Evolutionary conservation across 92 coral and sea anemone genomes (phyloP).

Genomic region (Epizoanthus illoricatus): DNA sequence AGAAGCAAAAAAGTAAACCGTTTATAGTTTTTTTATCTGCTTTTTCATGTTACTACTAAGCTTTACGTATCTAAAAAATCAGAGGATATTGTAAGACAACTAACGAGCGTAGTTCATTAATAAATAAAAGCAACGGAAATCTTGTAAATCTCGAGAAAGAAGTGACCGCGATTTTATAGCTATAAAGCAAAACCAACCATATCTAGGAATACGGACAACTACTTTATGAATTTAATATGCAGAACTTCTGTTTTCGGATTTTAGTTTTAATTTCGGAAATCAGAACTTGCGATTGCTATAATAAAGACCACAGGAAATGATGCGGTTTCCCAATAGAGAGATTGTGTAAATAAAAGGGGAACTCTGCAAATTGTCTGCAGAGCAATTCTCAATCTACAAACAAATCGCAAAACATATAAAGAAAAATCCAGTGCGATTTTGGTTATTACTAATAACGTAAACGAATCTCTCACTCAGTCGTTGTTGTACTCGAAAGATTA

Average conservation of each 20-base stretch:
- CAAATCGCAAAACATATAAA: slow-evolving; percentile 57
- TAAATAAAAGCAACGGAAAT: slow-evolving; percentile 40
- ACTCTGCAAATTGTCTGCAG: slow-evolving; percentile 46
- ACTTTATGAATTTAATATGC: slow-evolving; percentile 48
- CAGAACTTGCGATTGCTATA: slow-evolving; percentile 68
- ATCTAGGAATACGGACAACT: background rate
- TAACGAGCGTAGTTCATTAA: slow-evolving; percentile 40
- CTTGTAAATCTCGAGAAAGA: slow-evolving; percentile 15
- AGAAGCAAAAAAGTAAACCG: slow-evolving; percentile 24
- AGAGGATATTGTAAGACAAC: slow-evolving; percentile 19
- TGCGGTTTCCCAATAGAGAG: slow-evolving; percentile 55
- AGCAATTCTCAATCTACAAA: slow-evolving; percentile 64
- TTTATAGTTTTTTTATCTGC: background rate
- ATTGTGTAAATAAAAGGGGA: slow-evolving; percentile 56
- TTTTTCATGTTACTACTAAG: slow-evolving; percentile 1
- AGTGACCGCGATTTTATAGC: slow-evolving; percentile 6
- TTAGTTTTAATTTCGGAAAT: slow-evolving; percentile 71
- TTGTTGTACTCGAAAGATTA: slow-evolving; percentile 39
- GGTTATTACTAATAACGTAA: slow-evolving; percentile 51
- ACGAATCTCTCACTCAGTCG: slow-evolving; percentile 45
- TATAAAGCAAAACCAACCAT: slow-evolving; percentile 6
- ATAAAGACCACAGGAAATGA: slow-evolving; percentile 72
- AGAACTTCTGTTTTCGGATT: slow-evolving; percentile 22
- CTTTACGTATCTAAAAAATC: slow-evolving; percentile 16
- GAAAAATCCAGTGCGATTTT: slow-evolving; percentile 39